Evolutionary conservation across 1,140 invertebrate genomes (phyloP).

Genomic region (Elymnias hypermnestra): DNA sequence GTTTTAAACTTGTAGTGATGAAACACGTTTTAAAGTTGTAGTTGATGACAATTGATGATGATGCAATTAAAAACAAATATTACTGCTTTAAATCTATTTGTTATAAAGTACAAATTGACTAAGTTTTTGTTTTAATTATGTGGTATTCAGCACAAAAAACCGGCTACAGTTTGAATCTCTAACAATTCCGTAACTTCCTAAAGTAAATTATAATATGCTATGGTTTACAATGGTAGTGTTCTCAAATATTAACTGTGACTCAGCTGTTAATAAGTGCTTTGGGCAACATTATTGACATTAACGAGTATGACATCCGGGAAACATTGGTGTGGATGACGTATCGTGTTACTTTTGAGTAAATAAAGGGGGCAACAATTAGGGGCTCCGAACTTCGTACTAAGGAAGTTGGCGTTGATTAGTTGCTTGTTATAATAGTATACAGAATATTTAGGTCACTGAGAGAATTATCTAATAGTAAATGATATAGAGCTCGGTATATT

Average conservation of each 20-base stretch:
- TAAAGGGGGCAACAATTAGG: conserved; percentile 64
- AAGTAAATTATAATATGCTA: background rate
- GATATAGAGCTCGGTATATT: no score
- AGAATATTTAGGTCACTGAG: background rate
- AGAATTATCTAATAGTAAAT: background rate
- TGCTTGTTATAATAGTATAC: conserved; percentile 1
- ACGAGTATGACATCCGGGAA: conserved; percentile 55
- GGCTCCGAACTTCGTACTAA: conserved; percentile 32
- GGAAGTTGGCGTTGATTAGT: conserved; percentile 48
- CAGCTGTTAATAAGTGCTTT: conserved; percentile 64
- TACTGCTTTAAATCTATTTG: no score
- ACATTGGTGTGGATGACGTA: conserved; percentile 52
- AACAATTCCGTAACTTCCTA: background rate
- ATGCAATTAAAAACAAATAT: no score
- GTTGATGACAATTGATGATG: no score
- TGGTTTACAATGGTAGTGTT: background rate
- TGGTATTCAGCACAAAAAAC: no score
- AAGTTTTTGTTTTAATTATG: no score
- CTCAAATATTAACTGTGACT: conserved; percentile 32
- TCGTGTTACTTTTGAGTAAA: conserved; percentile 61
- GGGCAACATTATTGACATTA: conserved; percentile 64
- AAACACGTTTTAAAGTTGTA: no score
- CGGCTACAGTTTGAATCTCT: background rate
- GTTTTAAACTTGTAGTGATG: no score
- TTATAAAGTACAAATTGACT: no score